Evolutionary conservation across 2,113 vertebrate species (phyloP).

Genomic region (Plestiodon gilberti): DNA sequence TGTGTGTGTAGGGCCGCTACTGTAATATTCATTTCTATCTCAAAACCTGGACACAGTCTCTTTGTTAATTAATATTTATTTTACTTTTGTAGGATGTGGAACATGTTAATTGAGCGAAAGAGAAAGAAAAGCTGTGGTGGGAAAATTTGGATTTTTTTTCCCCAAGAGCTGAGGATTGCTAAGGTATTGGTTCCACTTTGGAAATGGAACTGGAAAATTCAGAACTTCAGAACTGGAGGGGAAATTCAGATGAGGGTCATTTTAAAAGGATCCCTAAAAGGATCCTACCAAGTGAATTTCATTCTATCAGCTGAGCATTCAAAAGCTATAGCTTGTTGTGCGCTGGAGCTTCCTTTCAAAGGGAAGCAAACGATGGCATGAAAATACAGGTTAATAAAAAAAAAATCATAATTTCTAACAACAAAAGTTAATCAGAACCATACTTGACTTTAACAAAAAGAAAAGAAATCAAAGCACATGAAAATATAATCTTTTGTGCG

Average conservation of each 20-base stretch:
- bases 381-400: constrained; percentile 26
- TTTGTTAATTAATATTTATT: too few relatives aligned
- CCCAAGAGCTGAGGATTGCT: too few relatives aligned
- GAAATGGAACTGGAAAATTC: neutral
- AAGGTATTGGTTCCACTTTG: neutral
- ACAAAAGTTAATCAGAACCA: constrained; percentile 39
- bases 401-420: constrained; percentile 20
- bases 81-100: too few relatives aligned
- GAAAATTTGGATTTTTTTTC: too few relatives aligned
- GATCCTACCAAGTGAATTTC: neutral
- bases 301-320: neutral
- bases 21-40: too few relatives aligned
- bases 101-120: too few relatives aligned
- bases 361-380: neutral
- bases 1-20: too few relatives aligned
- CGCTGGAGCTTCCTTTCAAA: constrained; percentile 6
- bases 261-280: neutral
- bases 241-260: neutral
- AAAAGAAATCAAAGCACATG: constrained; percentile 42
- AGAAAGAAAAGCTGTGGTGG: too few relatives aligned
- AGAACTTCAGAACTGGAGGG: too few relatives aligned
- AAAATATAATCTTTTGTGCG: constrained; percentile 61
- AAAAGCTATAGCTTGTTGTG: neutral
- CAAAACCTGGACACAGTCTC: too few relatives aligned
- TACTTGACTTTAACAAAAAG: constrained; percentile 35